Evolutionary conservation across 2,797 vertebrate species (phyloP).

Genomic region (Hoplostethus atlanticus): DNA sequence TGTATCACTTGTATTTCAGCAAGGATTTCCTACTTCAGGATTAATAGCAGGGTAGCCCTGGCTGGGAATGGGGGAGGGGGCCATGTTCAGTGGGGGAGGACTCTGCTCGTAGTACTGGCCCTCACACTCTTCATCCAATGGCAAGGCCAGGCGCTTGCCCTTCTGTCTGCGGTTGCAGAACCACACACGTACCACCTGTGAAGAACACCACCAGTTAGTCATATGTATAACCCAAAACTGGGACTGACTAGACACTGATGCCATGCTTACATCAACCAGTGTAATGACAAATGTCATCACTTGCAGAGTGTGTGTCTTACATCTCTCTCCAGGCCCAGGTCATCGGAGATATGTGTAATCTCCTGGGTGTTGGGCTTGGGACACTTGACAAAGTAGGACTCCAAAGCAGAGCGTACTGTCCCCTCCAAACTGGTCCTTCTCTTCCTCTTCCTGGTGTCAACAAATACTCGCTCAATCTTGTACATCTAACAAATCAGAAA

Average conservation of each 20-base stretch:
- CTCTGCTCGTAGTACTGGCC: conserved; percentile 86
- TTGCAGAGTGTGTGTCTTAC: conserved; percentile 65
- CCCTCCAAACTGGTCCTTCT: conserved; percentile 90
- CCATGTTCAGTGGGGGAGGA: conserved; percentile 77
- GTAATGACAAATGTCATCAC: fast-evolving
- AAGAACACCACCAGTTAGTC: background rate
- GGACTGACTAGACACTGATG: fast-evolving
- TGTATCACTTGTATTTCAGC: too few species aligned
- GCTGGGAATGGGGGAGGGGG: conserved; percentile 60
- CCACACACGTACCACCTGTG: conserved; percentile 92
- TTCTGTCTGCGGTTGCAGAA: conserved; percentile 95
- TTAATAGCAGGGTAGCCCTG: conserved; percentile 78
- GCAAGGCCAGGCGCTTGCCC: conserved; percentile 88
- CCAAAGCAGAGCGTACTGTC: conserved; percentile 84
- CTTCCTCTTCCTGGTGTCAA: conserved; percentile 91
- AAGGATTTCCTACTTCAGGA: too few species aligned
- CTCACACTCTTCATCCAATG: conserved; percentile 84
- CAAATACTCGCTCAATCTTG: conserved; percentile 88
- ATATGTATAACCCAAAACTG: background rate
- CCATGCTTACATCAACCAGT: background rate
- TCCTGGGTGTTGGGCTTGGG: conserved; percentile 89
- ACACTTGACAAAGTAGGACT: conserved; percentile 88
- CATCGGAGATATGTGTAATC: conserved; percentile 88
- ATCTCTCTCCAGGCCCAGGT: conserved; percentile 87
- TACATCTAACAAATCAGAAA: conserved; percentile 79